These are phyloP conservation scores for Pantala flavescens DNA, from an alignment of 1,140 invertebrate genomes.

Conservation along the genomic window DNA sequence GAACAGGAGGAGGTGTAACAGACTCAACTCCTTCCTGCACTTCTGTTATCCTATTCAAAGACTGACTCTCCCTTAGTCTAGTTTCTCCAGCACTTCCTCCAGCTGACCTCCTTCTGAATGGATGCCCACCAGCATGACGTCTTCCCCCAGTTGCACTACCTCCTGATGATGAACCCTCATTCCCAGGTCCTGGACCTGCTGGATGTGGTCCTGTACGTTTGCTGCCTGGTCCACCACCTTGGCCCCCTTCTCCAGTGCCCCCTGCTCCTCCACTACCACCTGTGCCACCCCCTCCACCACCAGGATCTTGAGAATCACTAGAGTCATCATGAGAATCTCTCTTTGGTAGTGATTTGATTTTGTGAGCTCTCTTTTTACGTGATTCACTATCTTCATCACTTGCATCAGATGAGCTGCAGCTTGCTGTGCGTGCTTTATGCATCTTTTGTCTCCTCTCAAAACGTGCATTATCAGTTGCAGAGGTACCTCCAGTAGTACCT, in stretches of 20 bases:
- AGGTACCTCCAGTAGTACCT: conserved; percentile 29
- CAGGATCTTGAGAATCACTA: conserved; percentile 59
- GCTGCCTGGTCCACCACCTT: conserved; percentile 28
- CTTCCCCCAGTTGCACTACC: conserved; percentile 28
- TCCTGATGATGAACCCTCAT: conserved; percentile 31
- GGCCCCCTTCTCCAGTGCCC: conserved; percentile 25
- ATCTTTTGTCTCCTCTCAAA: conserved; percentile 52
- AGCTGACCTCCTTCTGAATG: conserved; percentile 31
- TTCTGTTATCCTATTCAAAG: conserved; percentile 69
- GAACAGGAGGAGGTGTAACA: conserved; percentile 32
- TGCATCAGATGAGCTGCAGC: conserved; percentile 79
- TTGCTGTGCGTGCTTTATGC: conserved; percentile 67
- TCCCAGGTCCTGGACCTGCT: conserved; percentile 21
- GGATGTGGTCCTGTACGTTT: conserved; percentile 26
- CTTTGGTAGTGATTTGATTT: conserved; percentile 49
- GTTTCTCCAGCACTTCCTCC: conserved; percentile 51
- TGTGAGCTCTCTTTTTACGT: conserved; percentile 65
- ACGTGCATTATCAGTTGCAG: conserved; percentile 40
- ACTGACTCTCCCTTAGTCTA: conserved; percentile 64
- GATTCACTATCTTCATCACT: conserved; percentile 82
- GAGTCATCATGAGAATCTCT: conserved; percentile 68
- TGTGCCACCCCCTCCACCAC: conserved; percentile 36
- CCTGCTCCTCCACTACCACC: conserved; percentile 29
- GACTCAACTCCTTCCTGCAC: conserved; percentile 48
- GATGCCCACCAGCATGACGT: conserved; percentile 16